Evolutionary conservation across 2,888 invertebrate species (phyloP), one percentile per base, ranked within the genome.

Genomic region (Sylvicola fuscatus): DNA sequence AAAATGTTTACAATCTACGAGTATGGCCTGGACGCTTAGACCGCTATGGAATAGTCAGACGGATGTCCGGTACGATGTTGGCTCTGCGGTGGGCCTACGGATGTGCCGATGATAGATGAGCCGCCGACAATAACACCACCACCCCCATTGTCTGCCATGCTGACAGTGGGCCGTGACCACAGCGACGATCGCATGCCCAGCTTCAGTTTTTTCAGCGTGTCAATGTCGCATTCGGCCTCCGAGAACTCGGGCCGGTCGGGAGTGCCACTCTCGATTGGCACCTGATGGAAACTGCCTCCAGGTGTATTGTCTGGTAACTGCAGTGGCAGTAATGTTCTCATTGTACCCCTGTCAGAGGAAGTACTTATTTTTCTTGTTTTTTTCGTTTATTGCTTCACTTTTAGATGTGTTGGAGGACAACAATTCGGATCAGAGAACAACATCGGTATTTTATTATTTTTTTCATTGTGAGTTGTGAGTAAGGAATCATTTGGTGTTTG

Each of bases 31-130:
- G 6, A 13, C 29, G 27, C 50, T 68, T 70, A 76, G 54, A 77
- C 76, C 43, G 76, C 75, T 58, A 76, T 76, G 40, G 76, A 76
- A 53, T 76, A 76, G 58, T 76, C 76, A 45, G 74, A 72, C 46
- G 72, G 70, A 46, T 71, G 70, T 46, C 64, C 65, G 42, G 63
- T 59, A 45, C 66, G 62, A 46, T 64, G 64, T 40, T 49, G 52
- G 34, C 44, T 53, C 59, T 44, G 17, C 13, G 29, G 27, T 21
- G 31, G 11, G 32, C 8, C 46, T 47, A 32, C 42, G 42, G 29
- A 4, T 8, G 16, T 45, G 50, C 40, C 49, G 47, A 37, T 50
- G 47, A 41, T 44, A 49, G 42, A 49, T 51, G 40, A 53, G 49
- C 41, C 52, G 14, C 4, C 27, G 3, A 3, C 27, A 27, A 26